phyloP scores from a whole-genome alignment of 2,888 invertebrate genomes.

The Augochlorella aurata region DNA sequence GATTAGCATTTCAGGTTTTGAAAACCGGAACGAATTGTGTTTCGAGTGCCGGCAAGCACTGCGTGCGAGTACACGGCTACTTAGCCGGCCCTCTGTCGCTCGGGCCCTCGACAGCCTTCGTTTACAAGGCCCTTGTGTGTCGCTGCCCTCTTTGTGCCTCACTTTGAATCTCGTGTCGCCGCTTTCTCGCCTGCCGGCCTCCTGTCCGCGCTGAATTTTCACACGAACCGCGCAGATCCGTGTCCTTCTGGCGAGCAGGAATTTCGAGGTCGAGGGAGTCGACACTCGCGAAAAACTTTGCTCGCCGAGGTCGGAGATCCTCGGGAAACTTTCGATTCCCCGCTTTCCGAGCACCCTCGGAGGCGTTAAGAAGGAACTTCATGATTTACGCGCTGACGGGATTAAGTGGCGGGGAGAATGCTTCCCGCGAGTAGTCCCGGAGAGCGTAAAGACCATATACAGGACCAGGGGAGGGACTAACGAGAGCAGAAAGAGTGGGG shows the following conservation, averaged over 20 bases:
- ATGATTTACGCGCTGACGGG: constrained; percentile 69
- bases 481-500: constrained; percentile 39
- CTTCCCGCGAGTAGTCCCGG: constrained; percentile 54
- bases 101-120: constrained; percentile 37
- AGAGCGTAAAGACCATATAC: constrained; percentile 49
- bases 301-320: constrained; percentile 19
- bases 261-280: not conserved
- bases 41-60: constrained; percentile 64
- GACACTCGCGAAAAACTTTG: constrained; percentile 17
- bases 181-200: constrained; percentile 17
- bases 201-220: constrained; percentile 6
- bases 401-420: constrained; percentile 55
- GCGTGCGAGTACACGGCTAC: constrained; percentile 48
- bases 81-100: constrained; percentile 42
- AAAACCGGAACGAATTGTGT: constrained; percentile 71
- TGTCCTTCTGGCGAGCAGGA: not conserved
- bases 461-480: constrained; percentile 33
- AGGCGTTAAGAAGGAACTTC: constrained; percentile 63
- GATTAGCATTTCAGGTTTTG: constrained; percentile 73
- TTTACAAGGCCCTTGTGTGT: constrained; percentile 31
- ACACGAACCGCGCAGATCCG: constrained; percentile 5
- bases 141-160: constrained; percentile 19
- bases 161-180: constrained; percentile 31
- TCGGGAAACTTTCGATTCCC: constrained; percentile 53
- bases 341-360: constrained; percentile 48